A percentile compares a stretch with the other conserved stretches of the same genome.
These are phyloP conservation scores for Crocuta crocuta DNA, from an alignment of 2,113 vertebrate species.

Conservation along the genomic window DNA sequence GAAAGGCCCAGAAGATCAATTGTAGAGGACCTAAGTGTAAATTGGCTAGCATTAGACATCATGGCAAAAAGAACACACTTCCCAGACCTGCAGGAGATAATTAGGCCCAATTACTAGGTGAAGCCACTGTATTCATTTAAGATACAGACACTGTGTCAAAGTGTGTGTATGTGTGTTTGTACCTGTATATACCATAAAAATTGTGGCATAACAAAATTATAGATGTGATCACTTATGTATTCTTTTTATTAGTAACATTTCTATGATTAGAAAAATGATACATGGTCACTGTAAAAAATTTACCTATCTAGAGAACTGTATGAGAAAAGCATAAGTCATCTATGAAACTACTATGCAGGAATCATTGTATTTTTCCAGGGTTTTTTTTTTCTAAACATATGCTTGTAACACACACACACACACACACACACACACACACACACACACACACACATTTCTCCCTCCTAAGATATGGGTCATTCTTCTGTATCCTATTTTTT, in stretches of 20 bases:
- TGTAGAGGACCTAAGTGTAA: constrained; percentile 22
- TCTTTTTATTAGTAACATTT: constrained; percentile 7
- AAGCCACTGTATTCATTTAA: constrained; percentile 29
- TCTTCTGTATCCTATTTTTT: not conserved
- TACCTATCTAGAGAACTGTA: not conserved
- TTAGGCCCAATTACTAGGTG: constrained; percentile 24
- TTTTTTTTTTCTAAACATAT: not conserved
- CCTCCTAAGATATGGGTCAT: not conserved
- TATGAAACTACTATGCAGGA: not conserved
- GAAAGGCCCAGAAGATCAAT: constrained; percentile 45
- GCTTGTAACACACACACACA: not conserved
- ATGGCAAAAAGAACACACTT: constrained; percentile 9
- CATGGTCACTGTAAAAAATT: not conserved
- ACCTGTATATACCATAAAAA: not conserved
- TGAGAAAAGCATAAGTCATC: not conserved
- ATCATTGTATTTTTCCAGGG: not conserved
- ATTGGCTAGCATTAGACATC: not conserved
- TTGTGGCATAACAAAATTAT: constrained; percentile 15
- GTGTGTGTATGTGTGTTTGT: not conserved
- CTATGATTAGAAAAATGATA: not conserved
- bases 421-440: not conserved
- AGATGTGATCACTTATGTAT: not conserved
- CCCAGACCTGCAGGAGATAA: constrained; percentile 28
- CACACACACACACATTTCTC: not conserved
- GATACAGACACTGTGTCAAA: not conserved